Conservation (phyloP, 2,888 invertebrate genomes). For the Epirrhoe alternata region DNA sequence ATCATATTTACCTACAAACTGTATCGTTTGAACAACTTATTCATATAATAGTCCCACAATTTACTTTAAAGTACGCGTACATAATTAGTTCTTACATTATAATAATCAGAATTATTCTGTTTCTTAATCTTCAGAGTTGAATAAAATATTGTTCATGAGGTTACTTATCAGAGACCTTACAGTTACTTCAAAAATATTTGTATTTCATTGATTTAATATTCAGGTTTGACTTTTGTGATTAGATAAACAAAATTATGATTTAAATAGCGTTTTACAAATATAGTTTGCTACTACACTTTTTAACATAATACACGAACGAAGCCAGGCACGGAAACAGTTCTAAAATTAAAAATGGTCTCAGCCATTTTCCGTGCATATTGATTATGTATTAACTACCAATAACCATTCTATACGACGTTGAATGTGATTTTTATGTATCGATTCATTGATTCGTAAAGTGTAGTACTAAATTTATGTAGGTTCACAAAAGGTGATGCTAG, state of each 20-base stretch:
- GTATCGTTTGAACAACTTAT: not conserved
- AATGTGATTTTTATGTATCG: slow-evolving; percentile 42
- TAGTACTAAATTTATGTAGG: slow-evolving; percentile 30
- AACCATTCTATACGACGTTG: slow-evolving; percentile 33
- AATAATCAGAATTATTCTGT: not conserved
- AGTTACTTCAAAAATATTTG: not conserved
- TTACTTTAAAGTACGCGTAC: not conserved
- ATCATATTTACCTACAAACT: not conserved
- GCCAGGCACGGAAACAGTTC: slow-evolving; percentile 14
- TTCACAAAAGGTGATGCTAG: not conserved
- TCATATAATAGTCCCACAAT: not conserved
- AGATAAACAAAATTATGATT: too few relatives aligned
- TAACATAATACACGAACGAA: not conserved
- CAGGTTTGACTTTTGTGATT: too few relatives aligned
- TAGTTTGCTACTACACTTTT: too few relatives aligned
- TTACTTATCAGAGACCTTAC: not conserved
- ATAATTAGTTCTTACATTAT: not conserved
- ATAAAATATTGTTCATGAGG: not conserved
- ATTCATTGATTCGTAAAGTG: slow-evolving; percentile 37
- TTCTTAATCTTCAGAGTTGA: not conserved
- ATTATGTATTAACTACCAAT: slow-evolving; percentile 41
- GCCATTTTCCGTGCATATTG: slow-evolving; percentile 33
- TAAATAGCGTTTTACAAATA: too few relatives aligned
- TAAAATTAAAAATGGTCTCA: slow-evolving; percentile 29
- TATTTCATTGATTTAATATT: not conserved